Conservation (phyloP, 2,113 vertebrate species). For the Melanerpes formicivorus region DNA sequence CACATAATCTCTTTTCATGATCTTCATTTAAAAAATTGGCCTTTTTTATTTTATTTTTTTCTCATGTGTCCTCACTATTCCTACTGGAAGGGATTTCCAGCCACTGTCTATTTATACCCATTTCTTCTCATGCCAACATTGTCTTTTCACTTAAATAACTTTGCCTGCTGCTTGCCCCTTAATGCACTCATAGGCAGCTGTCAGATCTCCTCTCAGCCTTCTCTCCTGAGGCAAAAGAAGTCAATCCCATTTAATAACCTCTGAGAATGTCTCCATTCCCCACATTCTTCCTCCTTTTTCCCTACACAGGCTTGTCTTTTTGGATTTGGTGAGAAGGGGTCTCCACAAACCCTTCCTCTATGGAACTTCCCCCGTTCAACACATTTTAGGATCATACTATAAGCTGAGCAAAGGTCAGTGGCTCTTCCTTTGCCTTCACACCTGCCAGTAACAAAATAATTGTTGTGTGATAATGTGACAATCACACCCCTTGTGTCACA, state of each 20-base stretch:
- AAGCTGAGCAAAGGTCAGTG: not conserved
- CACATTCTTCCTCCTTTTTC: not conserved
- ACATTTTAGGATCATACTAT: fast-evolving
- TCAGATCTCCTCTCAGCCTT: slow-evolving; percentile 23
- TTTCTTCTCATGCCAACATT: slow-evolving; percentile 65
- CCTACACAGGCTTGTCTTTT: not conserved
- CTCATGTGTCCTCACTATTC: slow-evolving; percentile 65
- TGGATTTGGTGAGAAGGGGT: not conserved
- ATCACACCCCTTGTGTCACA: not conserved
- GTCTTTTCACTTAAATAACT: slow-evolving; percentile 64
- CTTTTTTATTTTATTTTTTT: not conserved
- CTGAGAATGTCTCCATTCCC: not conserved
- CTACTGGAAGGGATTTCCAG: slow-evolving; percentile 66
- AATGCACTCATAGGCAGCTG: slow-evolving; percentile 46
- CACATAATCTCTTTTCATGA: not conserved
- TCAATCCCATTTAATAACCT: not conserved
- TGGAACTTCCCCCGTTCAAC: not conserved
- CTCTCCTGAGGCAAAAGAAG: slow-evolving; percentile 37
- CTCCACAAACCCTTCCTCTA: not conserved
- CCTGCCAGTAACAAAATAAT: not conserved
- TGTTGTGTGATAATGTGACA: not conserved
- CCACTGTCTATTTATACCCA: slow-evolving; percentile 67
- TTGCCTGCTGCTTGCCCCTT: slow-evolving; percentile 70
- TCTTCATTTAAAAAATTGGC: slow-evolving; percentile 36
- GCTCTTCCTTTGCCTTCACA: not conserved